Evolutionary conservation across 1,140 invertebrate genomes (phyloP).

Genomic region (Euwallacea fornicatus): DNA sequence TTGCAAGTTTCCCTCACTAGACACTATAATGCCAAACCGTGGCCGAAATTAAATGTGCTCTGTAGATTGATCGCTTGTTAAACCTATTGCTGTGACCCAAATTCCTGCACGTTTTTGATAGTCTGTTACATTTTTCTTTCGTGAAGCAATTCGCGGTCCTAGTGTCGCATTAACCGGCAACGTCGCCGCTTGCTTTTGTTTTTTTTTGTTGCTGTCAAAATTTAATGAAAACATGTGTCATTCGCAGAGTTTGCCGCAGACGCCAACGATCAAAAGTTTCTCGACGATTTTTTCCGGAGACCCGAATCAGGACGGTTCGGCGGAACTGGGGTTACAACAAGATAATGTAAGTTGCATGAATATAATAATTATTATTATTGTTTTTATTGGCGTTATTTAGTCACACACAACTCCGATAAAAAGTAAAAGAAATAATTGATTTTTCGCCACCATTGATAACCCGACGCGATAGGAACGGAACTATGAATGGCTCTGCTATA

Average conservation of each 20-base stretch:
- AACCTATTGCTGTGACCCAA: conserved; percentile 8
- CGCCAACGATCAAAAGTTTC: conserved; percentile 50
- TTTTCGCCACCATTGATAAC: no score
- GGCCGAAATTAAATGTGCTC: no score
- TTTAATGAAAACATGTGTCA: not conserved
- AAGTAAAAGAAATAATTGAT: no score
- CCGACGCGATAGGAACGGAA: not conserved
- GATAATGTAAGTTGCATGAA: conserved; percentile 47
- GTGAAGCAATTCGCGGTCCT: conserved; percentile 9
- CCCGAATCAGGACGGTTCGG: conserved; percentile 41
- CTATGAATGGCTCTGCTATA: not conserved
- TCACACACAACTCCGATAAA: no score
- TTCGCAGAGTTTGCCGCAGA: conserved; percentile 50
- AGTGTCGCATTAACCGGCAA: no score
- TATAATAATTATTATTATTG: not conserved
- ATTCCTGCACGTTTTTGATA: conserved; percentile 18
- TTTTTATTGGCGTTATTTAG: not conserved
- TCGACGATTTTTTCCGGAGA: conserved; percentile 47
- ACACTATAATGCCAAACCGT: no score
- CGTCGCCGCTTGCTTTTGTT: no score
- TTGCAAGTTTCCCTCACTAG: no score
- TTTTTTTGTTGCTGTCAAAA: no score
- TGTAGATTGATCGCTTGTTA: not conserved
- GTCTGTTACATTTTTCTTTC: conserved; percentile 17
- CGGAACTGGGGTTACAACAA: conserved; percentile 44